Conservation (phyloP, 2,797 vertebrate species). For the Premnoplex brunnescens region DNA sequence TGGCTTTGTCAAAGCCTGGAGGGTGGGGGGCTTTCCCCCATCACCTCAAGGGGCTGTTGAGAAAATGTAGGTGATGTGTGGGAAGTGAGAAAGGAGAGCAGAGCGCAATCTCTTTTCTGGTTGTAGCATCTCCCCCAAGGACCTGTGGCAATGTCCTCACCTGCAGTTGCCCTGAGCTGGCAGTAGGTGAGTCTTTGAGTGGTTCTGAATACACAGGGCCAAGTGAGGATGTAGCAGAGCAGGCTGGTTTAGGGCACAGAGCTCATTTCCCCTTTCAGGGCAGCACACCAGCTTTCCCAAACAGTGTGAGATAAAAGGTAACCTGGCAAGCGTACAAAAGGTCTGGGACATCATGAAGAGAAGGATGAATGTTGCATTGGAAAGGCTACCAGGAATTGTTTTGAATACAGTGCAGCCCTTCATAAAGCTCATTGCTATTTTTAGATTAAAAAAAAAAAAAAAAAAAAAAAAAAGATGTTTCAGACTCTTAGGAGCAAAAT, state of each 20-base stretch:
- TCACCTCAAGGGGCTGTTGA: neutral
- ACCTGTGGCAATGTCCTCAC: neutral
- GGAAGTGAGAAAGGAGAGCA: rapidly evolving
- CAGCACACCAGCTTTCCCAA: neutral
- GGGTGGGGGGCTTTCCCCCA: rapidly evolving
- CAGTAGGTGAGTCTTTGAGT: neutral
- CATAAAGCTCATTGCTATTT: neutral
- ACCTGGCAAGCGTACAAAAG: neutral
- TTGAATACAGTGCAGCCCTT: neutral
- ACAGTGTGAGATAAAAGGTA: neutral
- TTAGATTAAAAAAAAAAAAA: neutral
- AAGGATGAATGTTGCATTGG: neutral
- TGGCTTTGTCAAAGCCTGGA: neutral
- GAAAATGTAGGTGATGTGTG: neutral
- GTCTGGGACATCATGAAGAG: neutral
- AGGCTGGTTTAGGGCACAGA: neutral
- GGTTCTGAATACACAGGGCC: neutral
- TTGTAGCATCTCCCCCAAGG: neutral
- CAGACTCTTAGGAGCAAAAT: neutral
- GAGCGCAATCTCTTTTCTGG: neutral
- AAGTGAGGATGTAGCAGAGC: neutral
- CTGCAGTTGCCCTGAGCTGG: rapidly evolving
- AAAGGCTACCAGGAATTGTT: neutral
- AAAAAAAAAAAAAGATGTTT: neutral
- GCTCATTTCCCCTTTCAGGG: neutral